Evolutionary conservation across 64 coral and sea anemone species (phyloP).

Genomic region (Actinia tenebrosa): DNA sequence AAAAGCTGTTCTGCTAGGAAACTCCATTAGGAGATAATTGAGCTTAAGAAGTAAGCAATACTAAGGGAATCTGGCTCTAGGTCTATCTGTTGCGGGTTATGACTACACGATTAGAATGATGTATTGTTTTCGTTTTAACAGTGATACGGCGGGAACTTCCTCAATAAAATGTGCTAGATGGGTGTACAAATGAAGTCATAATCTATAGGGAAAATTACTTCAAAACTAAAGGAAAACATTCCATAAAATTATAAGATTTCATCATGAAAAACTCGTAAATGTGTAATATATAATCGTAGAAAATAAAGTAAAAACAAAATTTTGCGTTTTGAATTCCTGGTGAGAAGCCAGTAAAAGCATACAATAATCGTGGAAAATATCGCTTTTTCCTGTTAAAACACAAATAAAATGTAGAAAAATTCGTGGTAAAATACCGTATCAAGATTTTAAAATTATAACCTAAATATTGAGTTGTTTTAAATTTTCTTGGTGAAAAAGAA

Average conservation of each 20-base stretch:
- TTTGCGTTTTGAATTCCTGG: neutral
- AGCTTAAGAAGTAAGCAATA: neutral
- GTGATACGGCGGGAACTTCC: neutral
- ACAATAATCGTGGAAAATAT: neutral
- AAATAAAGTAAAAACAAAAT: too few relatives aligned
- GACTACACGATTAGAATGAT: neutral
- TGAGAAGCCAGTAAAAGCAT: neutral
- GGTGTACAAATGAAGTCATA: too few relatives aligned
- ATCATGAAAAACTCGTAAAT: too few relatives aligned
- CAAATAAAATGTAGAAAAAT: neutral
- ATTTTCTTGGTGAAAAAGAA: too few relatives aligned
- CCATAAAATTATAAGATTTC: neutral
- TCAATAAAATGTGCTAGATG: neutral
- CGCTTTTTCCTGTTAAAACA: too few relatives aligned
- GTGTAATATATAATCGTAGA: too few relatives aligned
- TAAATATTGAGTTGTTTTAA: too few relatives aligned
- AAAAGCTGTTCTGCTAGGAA: neutral
- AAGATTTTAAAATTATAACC: too few relatives aligned
- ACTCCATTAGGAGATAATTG: slow-evolving; percentile 15
- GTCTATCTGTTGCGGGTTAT: neutral
- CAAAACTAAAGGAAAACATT: neutral
- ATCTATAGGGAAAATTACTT: too few relatives aligned
- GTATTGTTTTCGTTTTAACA: neutral
- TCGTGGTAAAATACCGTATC: too few relatives aligned
- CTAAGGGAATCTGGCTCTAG: neutral